phyloP scores from a whole-genome alignment of 2,113 vertebrate genomes.

The Zonotrichia leucophrys region DNA sequence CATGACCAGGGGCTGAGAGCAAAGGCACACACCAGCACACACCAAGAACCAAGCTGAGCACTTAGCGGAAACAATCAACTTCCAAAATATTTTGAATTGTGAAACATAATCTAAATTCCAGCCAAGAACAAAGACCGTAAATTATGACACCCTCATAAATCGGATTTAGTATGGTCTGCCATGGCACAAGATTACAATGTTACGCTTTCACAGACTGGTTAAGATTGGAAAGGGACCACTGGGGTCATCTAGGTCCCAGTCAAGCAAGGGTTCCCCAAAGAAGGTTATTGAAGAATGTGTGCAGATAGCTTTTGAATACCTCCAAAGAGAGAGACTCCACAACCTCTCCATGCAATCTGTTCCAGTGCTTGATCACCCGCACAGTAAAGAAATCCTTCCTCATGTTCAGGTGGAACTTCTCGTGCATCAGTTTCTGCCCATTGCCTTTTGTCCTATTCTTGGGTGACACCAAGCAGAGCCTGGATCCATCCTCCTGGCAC shows the following conservation, averaged over 20 bases:
- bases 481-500: neutral
- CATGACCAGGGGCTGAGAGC: neutral
- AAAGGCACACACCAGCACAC: accelerated
- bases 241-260: neutral
- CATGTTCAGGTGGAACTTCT: neutral
- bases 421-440: neutral
- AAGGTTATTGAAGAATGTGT: neutral
- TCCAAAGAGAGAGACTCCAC: neutral
- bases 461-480: neutral
- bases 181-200: accelerated
- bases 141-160: neutral
- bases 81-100: neutral
- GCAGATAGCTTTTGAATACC: neutral
- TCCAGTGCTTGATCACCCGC: neutral
- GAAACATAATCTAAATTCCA: neutral
- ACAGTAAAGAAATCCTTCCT: neutral
- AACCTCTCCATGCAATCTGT: neutral
- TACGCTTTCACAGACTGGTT: neutral
- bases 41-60: neutral
- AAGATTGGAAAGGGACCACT: neutral
- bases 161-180: accelerated
- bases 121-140: neutral
- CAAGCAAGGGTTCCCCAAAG: neutral
- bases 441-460: neutral
- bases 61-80: neutral